A percentile compares a stretch with the other conserved stretches of the same genome.
phyloP scores from a whole-genome alignment of 2,888 invertebrate species.

The Eupithecia exiguata region DNA sequence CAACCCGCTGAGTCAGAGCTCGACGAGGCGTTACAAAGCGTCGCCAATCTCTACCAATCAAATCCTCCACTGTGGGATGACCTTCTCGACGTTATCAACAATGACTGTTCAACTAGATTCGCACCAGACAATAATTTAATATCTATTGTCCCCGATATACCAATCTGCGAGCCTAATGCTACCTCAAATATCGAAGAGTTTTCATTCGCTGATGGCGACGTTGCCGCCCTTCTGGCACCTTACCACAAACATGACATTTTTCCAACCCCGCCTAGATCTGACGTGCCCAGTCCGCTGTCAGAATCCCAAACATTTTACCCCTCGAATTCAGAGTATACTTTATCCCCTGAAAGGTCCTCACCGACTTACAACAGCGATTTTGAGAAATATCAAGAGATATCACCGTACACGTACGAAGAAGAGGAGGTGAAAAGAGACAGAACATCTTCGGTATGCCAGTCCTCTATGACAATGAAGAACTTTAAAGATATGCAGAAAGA shows the following conservation, averaged over 20 bases:
- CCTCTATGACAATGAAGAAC: constrained; percentile 65
- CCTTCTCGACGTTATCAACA: constrained; percentile 58
- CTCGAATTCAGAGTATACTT: constrained; percentile 57
- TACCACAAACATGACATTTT: constrained; percentile 43
- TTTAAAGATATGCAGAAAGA: constrained; percentile 75
- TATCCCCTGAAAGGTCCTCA: constrained; percentile 62
- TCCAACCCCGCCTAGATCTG: constrained; percentile 69
- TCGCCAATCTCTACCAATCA: constrained; percentile 55
- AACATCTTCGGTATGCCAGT: constrained; percentile 43
- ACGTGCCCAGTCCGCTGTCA: constrained; percentile 64
- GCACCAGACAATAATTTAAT: background rate
- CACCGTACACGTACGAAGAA: constrained; percentile 49
- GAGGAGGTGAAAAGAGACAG: constrained; percentile 52
- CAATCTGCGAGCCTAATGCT: background rate
- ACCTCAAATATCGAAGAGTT: background rate
- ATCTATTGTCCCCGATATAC: background rate
- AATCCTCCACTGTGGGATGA: constrained; percentile 57
- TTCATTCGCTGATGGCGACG: constrained; percentile 12
- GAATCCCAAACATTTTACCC: constrained; percentile 58
- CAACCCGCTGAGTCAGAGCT: constrained; percentile 54
- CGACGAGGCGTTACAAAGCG: constrained; percentile 57
- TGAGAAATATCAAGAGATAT: constrained; percentile 69
- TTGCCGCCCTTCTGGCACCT: background rate
- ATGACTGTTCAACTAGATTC: constrained; percentile 39
- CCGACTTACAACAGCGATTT: constrained; percentile 63